phyloP scores from a whole-genome alignment of 2,797 vertebrate genomes.

The Microctenopoma stevenorrisi region DNA sequence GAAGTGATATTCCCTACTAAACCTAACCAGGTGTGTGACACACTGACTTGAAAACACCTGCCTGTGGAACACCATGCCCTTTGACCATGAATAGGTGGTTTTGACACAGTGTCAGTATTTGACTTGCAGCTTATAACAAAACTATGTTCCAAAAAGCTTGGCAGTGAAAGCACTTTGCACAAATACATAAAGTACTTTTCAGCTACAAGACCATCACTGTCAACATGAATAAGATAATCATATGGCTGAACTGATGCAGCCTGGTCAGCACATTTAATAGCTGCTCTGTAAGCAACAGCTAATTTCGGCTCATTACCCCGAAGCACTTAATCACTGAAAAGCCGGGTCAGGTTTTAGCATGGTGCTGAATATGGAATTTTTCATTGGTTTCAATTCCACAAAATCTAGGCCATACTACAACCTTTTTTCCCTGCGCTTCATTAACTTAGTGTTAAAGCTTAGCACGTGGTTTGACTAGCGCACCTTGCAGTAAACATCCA shows the following conservation, averaged over 20 bases:
- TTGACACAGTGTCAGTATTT: too few relatives aligned
- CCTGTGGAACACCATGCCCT: too few relatives aligned
- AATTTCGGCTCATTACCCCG: conserved; percentile 21
- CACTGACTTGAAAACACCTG: too few relatives aligned
- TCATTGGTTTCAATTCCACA: conserved; percentile 21
- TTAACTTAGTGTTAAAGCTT: conserved; percentile 20
- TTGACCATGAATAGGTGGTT: too few relatives aligned
- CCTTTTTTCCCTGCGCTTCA: conserved; percentile 1
- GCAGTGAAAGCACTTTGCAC: neutral
- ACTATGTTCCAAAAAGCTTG: neutral
- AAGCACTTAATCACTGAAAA: conserved; percentile 1
- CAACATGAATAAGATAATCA: neutral
- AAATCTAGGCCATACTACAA: conserved; percentile 11
- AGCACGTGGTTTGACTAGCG: conserved; percentile 4
- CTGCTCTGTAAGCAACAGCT: conserved; percentile 30
- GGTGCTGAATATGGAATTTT: conserved; percentile 17
- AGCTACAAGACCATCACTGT: neutral
- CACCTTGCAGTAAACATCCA: neutral
- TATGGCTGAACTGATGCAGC: neutral
- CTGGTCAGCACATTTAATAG: conserved; percentile 29
- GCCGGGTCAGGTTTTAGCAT: conserved; percentile 32
- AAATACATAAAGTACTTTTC: neutral
- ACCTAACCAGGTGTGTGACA: too few relatives aligned
- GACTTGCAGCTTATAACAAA: too few relatives aligned
- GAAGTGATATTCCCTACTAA: too few relatives aligned